Percentiles rank a stretch among this genome's conserved stretches.
phyloP scores from a whole-genome alignment of 2,888 invertebrate species.

The Cephus spinipes region DNA sequence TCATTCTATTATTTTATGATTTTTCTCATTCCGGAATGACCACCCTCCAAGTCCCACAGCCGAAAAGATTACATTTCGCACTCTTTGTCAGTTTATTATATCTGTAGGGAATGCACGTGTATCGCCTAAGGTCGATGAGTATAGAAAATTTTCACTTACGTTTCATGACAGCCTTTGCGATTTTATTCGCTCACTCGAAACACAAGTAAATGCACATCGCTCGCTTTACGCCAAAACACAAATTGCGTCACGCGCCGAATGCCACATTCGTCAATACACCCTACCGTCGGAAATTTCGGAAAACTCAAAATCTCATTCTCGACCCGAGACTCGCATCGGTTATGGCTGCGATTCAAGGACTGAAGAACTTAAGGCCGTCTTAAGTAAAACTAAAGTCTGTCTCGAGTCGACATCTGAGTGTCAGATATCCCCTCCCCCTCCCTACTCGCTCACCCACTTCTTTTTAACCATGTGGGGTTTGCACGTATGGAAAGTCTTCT shows the following conservation, averaged over 20 bases:
- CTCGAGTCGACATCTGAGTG: conserved; percentile 41
- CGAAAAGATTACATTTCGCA: neutral
- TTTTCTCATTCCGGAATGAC: conserved; percentile 40
- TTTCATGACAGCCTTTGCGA: conserved; percentile 32
- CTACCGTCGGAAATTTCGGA: neutral
- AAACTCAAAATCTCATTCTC: neutral
- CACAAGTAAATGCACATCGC: neutral
- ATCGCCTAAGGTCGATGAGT: neutral
- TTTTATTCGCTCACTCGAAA: neutral
- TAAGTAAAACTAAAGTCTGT: conserved; percentile 50
- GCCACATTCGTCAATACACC: neutral
- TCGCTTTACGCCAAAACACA: neutral
- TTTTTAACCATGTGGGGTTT: conserved; percentile 42
- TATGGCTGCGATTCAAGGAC: conserved; percentile 22
- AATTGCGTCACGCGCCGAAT: neutral
- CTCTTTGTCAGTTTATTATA: neutral
- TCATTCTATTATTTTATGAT: conserved; percentile 44
- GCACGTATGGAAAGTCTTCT: conserved; percentile 37
- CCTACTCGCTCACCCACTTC: neutral
- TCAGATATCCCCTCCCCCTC: conserved; percentile 44
- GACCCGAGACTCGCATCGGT: neutral
- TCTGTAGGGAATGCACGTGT: neutral
- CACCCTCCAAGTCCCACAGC: conserved; percentile 24
- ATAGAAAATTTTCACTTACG: conserved; percentile 31
- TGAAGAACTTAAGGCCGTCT: conserved; percentile 46